Evolutionary conservation across 2,797 vertebrate species (phyloP), one percentile per base, ranked within the genome.

Genomic region (Fistularia commersonii): DNA sequence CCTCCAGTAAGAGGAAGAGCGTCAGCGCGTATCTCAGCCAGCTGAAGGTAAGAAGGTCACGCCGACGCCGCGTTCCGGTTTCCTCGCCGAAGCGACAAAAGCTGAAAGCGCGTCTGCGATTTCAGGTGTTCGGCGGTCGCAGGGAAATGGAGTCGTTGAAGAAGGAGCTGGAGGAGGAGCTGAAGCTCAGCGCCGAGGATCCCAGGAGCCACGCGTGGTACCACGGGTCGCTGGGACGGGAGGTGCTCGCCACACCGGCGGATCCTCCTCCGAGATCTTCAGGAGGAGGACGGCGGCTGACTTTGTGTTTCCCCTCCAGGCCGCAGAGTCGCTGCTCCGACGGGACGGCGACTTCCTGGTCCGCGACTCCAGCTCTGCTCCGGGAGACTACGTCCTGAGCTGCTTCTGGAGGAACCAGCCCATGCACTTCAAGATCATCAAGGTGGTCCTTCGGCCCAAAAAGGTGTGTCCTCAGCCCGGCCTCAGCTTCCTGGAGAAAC

Each of bases 351-450:
- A 95, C 72, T 96, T 97, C 76, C 84, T 97, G 45, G 93, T 95
- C 14, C 88, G 92, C 0, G 88, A 92, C 42, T 93, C 90, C 0
- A 79, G 77, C 53, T 90, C 88, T 5, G 82, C 88, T 32, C 66
- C 67, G 0, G 84, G 87, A 0, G 87, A 93, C 71, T 93, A 90
- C 0, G 92, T 95, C 32, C 72, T 96, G 57, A 93, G 89, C 66
- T 95, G 93, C 76, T 81, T 63, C 48, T 93, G 92, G 91, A 86
- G 34, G 39, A 80, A 90, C 3, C 79, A 80, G 15, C 80, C 76
- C 14, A 81, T 95, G 65, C 94, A 96, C 75, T 96, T 95, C 31
- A 92, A 94, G 76, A 91, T 96, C 71, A 92, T 96, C 48, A 85
- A 84, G 0, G 86, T 95, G 43, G 82, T 88, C 8, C 86, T 96